A percentile compares a stretch with the other conserved stretches of the same genome.
These are phyloP conservation scores for Marronus borbonicus DNA, from an alignment of 2,888 invertebrate genomes.

Conservation along the genomic window DNA sequence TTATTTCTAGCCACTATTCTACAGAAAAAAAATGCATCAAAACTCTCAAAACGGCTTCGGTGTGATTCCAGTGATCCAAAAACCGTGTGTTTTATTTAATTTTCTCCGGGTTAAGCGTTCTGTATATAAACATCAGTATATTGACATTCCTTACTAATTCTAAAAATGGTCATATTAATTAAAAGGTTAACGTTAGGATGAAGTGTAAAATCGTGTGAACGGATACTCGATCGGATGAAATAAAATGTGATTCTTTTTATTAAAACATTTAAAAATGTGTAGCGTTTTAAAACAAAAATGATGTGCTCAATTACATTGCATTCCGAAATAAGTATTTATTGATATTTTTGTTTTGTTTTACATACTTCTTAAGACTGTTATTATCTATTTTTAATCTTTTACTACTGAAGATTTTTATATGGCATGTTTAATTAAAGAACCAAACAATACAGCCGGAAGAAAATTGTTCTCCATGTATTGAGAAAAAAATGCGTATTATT, in stretches of 20 bases:
- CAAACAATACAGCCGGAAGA: too few species aligned
- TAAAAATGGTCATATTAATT: conserved; percentile 1
- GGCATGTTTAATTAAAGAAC: too few species aligned
- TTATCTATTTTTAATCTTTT: conserved; percentile 24
- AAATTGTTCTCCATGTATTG: too few species aligned
- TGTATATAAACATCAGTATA: conserved; percentile 39
- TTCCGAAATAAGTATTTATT: conserved; percentile 38
- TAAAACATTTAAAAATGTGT: conserved; percentile 23
- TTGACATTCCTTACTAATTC: conserved; percentile 33
- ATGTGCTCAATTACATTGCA: conserved; percentile 44
- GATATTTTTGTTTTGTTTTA: conserved; percentile 27
- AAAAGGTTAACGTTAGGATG: neutral
- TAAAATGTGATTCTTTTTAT: conserved; percentile 40
- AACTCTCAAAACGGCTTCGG: neutral
- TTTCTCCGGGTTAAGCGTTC: neutral
- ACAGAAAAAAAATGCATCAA: neutral
- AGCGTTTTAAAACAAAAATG: conserved; percentile 14
- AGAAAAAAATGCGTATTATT: too few species aligned
- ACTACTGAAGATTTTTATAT: conserved; percentile 17
- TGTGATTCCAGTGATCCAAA: conserved; percentile 33
- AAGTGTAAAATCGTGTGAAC: conserved; percentile 16
- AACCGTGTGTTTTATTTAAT: neutral
- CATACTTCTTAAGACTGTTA: conserved; percentile 35
- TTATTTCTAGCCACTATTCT: conserved; percentile 7
- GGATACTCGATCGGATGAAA: conserved; percentile 1